These are phyloP conservation scores for Calameuta idolon DNA, from an alignment of 2,888 invertebrate species.

Conservation along the genomic window DNA sequence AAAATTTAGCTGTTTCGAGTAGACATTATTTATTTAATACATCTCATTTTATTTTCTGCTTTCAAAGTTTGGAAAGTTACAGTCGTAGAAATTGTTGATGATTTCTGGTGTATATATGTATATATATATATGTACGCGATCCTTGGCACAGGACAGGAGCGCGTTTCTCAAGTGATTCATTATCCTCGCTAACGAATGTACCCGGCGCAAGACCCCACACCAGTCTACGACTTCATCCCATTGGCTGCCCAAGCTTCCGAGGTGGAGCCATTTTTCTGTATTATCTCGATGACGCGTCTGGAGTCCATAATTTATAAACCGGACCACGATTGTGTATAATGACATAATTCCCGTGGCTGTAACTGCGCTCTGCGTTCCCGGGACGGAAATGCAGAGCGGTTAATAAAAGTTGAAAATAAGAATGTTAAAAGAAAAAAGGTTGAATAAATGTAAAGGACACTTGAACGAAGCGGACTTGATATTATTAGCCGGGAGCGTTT, in stretches of 20 bases:
- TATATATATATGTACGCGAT: background rate
- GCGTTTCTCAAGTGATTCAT: slow-evolving; percentile 52
- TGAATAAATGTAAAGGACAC: background rate
- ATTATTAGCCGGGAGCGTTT: background rate
- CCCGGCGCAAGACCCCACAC: slow-evolving; percentile 22
- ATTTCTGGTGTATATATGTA: background rate
- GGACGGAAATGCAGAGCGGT: background rate
- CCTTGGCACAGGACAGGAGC: slow-evolving; percentile 29
- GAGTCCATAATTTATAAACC: slow-evolving; percentile 53
- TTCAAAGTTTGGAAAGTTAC: background rate
- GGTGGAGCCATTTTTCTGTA: slow-evolving; percentile 57
- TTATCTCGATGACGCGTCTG: slow-evolving; percentile 56
- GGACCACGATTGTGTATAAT: slow-evolving; percentile 45
- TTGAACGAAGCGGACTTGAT: background rate
- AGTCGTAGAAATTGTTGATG: background rate
- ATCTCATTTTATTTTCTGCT: background rate
- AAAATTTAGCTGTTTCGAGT: background rate
- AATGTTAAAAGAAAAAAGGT: background rate
- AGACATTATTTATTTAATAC: background rate
- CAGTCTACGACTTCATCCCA: slow-evolving; percentile 50
- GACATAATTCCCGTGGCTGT: slow-evolving; percentile 48
- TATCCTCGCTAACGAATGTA: slow-evolving; percentile 57
- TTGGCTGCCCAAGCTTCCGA: slow-evolving; percentile 39
- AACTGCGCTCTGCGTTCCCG: background rate
- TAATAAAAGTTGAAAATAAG: background rate